These are phyloP conservation scores for Megaleporinus macrocephalus DNA, from an alignment of 2,113 vertebrate genomes.

Conservation along the genomic window DNA sequence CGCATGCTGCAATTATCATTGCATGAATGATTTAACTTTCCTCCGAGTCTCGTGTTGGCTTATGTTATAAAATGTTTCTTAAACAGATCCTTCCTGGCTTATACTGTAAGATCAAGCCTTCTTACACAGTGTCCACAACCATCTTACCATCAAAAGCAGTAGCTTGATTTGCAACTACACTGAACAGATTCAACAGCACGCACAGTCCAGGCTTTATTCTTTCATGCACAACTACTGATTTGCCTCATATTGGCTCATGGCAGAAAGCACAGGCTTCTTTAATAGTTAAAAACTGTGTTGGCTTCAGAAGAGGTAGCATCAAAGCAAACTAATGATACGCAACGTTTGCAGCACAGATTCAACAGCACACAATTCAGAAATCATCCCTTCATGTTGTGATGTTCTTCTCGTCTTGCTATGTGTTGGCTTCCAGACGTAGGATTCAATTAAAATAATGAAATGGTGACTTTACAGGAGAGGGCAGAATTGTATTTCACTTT, in stretches of 20 bases:
- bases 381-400: not conserved
- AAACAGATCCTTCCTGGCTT: no score
- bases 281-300: not conserved
- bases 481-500: no score
- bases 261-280: not conserved
- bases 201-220: no score
- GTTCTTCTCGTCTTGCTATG: not conserved
- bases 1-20: not conserved
- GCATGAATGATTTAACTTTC: constrained; percentile 3
- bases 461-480: no score
- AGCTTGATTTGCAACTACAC: constrained; percentile 16
- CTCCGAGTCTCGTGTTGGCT: not conserved
- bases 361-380: not conserved
- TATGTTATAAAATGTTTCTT: no score
- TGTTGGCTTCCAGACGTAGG: no score
- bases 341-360: not conserved
- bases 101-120: not conserved
- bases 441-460: no score
- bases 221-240: no score
- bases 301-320: not conserved
- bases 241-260: no score
- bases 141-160: not conserved
- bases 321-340: not conserved
- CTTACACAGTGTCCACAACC: constrained; percentile 32
- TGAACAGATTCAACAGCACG: not conserved